Base-by-base conservation (phyloP, 2,797 vertebrate species). In the Alauda arvensis region DNA sequence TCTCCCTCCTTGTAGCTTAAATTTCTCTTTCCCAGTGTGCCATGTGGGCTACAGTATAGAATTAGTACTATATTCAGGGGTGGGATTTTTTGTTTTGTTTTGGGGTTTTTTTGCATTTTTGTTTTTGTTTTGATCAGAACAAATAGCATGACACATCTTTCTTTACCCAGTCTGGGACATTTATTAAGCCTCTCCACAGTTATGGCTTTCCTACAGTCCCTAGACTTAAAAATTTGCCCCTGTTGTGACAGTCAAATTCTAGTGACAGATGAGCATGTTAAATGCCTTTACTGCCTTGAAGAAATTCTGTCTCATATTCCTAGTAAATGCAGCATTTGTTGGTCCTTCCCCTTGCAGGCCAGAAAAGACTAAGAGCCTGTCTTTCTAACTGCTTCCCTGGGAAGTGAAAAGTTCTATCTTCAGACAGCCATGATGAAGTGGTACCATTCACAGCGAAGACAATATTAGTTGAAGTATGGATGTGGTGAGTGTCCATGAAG, bases 401-500 rank as follows among this genome's bases (percentile, higher is more conserved):
- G 86, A 91, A 93, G 93, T 21, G 90, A 78, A 78, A 94, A 83
- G 49, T 92, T 92, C 76, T 78, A 3, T 89, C 88, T 92, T 85
- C 91, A 89, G 93, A 92, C 85, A 95, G 91, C 12, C 6, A 15
- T 94, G 91, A 93, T 85, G 72, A 93, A 95, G 88, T 76, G 48
- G 26, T 21, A 89, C 75, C 67, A 78, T 89, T 93, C 77, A 60
- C 76, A 55, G 26, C 29, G 60, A 93, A 93, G 91, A 94, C 91
- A 94, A 81, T 93, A 93, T 92, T 92, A 93, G 91, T 85, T 94
- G 93, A 91, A 89, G 85, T 91, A 91, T 90, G 80, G 85, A 82
- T 92, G 77, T 69, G 40, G 70, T 70, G 83, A 91, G 80, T 60
- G 75, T 78, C 83, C 83, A 76, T 87, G 88, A 89, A 93, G 81